Evolutionary conservation across 2,113 vertebrate species (phyloP), one percentile per base, ranked within the genome.

Genomic region (Ondatra zibethicus): DNA sequence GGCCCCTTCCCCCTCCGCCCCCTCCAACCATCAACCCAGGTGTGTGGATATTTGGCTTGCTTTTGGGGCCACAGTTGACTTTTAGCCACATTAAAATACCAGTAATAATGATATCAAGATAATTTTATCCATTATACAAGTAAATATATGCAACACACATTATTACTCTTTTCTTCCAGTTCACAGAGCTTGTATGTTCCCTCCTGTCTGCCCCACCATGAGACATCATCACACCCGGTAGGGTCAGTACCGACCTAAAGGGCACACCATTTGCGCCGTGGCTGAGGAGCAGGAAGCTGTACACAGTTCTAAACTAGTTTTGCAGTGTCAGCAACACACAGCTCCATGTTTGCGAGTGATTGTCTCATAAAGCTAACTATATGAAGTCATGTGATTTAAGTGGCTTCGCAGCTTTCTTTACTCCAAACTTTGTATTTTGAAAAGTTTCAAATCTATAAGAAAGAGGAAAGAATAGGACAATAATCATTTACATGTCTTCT

Each of bases 11-110:
- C 0, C 96, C 95, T 89, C 98, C 98, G 16, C 95, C 95, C 1
- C 63, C 97, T 17, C 90, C 97, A 2, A 93, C 94, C 45, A 27
- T 95, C 95, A 98, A 93, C 87, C 98, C 98, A 98, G 97, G 98
- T 98, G 81, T 88, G 93, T 95, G 31, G 50, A 72, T 36, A 17
- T 96, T 80, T 16, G 78, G 47, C 92, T 90, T 89, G 5, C 10
- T 96, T 81, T 11, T 12, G 93, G 94, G 25, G 29, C 27, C 58
- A 3, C 52, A 3, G 12, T 89, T 90, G 61, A 93, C n/a, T 91
- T 87, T 61, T n/a, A 47, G 39, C 45, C 76, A 47, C 66, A 42
- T 66, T 76, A 92, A 80, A 94, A 77, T 39, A 58, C 45, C 47
- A 94, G 36, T 39, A 58, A 33, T 6, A 45, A 45, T 76, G 33